phyloP scores from a whole-genome alignment of 2,797 vertebrate genomes.

The Spondyliosoma cantharus region DNA sequence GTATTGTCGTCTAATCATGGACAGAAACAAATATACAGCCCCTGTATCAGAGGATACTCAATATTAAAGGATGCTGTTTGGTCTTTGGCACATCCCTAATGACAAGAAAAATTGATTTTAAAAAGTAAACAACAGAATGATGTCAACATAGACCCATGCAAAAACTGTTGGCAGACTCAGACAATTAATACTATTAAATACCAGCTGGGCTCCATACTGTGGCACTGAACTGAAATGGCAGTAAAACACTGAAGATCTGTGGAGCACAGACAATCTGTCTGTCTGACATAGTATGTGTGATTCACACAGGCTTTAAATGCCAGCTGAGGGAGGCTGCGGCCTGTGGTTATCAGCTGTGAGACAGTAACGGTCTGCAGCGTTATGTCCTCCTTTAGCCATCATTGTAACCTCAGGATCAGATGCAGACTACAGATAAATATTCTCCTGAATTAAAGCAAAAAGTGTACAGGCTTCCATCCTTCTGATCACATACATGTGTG shows the following conservation, averaged over 20 bases:
- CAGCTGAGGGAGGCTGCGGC: conserved; percentile 46
- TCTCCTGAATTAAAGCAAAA: conserved; percentile 44
- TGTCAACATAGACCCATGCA: not conserved
- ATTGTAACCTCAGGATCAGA: conserved; percentile 29
- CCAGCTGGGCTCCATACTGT: conserved; percentile 43
- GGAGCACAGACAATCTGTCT: conserved; percentile 40
- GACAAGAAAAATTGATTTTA: conserved; percentile 6
- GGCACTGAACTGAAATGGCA: conserved; percentile 50
- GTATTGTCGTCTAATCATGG: not conserved
- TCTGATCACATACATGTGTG: conserved; percentile 70
- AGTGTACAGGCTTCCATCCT: conserved; percentile 51
- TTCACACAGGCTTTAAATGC: conserved; percentile 62
- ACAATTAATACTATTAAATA: conserved; percentile 27
- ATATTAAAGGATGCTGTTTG: not conserved
- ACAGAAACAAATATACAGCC: not conserved
- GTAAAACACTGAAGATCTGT: conserved; percentile 44
- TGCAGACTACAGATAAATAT: conserved; percentile 55
- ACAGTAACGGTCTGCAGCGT: conserved; percentile 10
- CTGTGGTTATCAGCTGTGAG: conserved; percentile 56
- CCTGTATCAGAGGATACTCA: not conserved
- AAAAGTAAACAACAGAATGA: conserved; percentile 13
- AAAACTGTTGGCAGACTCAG: conserved; percentile 1
- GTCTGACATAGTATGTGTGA: conserved; percentile 48
- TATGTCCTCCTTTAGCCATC: conserved; percentile 18
- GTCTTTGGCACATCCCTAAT: not conserved